These are phyloP conservation scores for Halyomorpha halys DNA, from an alignment of 1,140 invertebrate species.

Conservation along the genomic window DNA sequence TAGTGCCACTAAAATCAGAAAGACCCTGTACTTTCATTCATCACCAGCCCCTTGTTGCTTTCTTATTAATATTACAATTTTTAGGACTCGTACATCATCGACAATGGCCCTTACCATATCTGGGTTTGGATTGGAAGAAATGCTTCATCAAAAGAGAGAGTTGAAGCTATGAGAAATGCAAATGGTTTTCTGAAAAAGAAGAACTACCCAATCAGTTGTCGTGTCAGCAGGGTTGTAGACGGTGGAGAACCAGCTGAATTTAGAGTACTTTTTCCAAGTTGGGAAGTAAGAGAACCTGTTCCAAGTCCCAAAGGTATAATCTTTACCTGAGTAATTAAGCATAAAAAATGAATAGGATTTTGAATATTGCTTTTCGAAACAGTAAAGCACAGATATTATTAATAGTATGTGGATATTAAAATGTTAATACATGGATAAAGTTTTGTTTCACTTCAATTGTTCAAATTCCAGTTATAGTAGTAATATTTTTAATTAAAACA, in stretches of 20 bases:
- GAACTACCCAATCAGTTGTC: constrained; percentile 58
- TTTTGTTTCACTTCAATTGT: no score
- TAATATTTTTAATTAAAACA: no score
- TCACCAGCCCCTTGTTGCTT: neutral
- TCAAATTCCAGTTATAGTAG: no score
- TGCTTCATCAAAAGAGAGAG: constrained; percentile 54
- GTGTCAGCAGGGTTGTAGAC: constrained; percentile 69
- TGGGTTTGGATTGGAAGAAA: constrained; percentile 87
- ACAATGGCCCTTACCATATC: constrained; percentile 72
- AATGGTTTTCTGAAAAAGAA: constrained; percentile 84
- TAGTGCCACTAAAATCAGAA: no score
- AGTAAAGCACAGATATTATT: no score
- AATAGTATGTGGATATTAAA: no score
- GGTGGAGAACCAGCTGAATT: constrained; percentile 78
- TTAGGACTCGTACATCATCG: constrained; percentile 75
- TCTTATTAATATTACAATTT: constrained; percentile 27
- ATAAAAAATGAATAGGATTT: no score
- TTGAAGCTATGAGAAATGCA: constrained; percentile 73
- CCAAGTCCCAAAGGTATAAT: neutral
- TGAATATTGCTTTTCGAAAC: no score
- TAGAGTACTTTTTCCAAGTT: constrained; percentile 66
- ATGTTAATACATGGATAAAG: no score
- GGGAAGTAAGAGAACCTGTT: constrained; percentile 38
- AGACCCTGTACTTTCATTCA: no score
- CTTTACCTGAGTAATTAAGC: no score